phyloP scores from a whole-genome alignment of 2,797 vertebrate genomes.

The Hydrophis major region DNA sequence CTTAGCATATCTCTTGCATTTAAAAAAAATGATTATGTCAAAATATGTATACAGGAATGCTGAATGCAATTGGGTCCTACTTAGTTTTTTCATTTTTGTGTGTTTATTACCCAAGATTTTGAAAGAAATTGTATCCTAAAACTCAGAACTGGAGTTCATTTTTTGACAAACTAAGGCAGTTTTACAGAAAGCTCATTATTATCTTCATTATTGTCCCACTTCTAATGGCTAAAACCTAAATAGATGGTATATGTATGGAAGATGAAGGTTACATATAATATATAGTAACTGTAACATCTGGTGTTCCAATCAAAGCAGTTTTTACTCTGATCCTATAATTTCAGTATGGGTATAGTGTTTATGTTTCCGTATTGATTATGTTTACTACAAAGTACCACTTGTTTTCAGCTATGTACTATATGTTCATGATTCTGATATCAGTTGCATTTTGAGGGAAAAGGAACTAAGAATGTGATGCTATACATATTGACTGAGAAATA shows the following conservation, averaged over 20 bases:
- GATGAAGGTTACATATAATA: background rate
- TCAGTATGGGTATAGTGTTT: background rate
- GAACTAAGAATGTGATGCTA: background rate
- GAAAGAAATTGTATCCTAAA: background rate
- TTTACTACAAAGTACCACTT: background rate
- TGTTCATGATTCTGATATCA: background rate
- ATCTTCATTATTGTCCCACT: background rate
- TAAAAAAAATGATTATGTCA: slow-evolving; percentile 12
- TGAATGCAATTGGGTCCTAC: background rate
- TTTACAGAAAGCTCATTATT: background rate
- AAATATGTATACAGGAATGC: background rate
- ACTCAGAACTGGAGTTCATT: background rate
- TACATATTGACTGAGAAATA: background rate
- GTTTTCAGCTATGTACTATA: background rate
- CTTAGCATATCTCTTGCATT: slow-evolving; percentile 25
- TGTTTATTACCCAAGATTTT: background rate
- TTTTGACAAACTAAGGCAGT: background rate
- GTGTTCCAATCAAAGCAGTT: background rate
- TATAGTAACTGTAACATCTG: background rate
- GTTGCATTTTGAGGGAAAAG: background rate
- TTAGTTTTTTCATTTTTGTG: background rate
- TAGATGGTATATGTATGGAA: background rate
- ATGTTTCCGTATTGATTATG: background rate
- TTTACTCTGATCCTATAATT: background rate
- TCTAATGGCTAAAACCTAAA: background rate